phyloP scores from a whole-genome alignment of 92 coral and sea anemone genomes.

The Actinernus sp. region DNA sequence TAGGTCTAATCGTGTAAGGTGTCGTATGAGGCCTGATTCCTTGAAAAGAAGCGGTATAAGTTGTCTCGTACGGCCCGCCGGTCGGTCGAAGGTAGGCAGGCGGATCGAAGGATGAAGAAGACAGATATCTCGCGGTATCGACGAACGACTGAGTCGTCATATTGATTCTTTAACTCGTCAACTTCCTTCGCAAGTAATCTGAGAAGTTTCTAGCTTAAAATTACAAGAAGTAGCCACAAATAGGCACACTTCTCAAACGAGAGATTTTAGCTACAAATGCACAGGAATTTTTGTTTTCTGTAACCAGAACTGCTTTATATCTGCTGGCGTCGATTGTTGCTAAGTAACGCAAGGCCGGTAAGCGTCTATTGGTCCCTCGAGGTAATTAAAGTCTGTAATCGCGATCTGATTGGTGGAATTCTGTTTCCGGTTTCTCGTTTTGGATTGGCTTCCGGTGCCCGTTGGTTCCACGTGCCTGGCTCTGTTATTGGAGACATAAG shows the following conservation, averaged over 20 bases:
- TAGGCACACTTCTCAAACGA: no score
- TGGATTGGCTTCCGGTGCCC: slow-evolving; percentile 15
- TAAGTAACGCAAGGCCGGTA: slow-evolving; percentile 44
- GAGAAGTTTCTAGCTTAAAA: slow-evolving; percentile 11
- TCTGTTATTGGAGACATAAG: slow-evolving; percentile 31
- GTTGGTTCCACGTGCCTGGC: slow-evolving; percentile 27
- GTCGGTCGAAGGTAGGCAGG: slow-evolving; percentile 89
- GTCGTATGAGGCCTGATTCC: slow-evolving; percentile 76
- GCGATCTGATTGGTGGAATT: slow-evolving; percentile 47
- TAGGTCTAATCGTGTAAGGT: slow-evolving; percentile 43
- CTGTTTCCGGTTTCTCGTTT: slow-evolving; percentile 40
- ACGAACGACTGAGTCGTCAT: slow-evolving; percentile 83
- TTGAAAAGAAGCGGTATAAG: slow-evolving; percentile 87
- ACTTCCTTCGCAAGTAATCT: slow-evolving; percentile 1
- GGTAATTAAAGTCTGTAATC: slow-evolving; percentile 4
- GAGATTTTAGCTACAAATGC: neutral
- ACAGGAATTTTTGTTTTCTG: slow-evolving; percentile 81
- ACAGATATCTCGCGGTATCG: slow-evolving; percentile 86
- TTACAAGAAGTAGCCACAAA: neutral
- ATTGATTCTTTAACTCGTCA: neutral
- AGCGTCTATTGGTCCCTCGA: slow-evolving; percentile 43
- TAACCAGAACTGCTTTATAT: slow-evolving; percentile 73
- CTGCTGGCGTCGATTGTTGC: slow-evolving; percentile 88
- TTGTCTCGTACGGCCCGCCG: slow-evolving; percentile 94
- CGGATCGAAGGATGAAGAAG: slow-evolving; percentile 91